Conservation (phyloP, 2,888 invertebrate species). For the Cabera pusaria region DNA sequence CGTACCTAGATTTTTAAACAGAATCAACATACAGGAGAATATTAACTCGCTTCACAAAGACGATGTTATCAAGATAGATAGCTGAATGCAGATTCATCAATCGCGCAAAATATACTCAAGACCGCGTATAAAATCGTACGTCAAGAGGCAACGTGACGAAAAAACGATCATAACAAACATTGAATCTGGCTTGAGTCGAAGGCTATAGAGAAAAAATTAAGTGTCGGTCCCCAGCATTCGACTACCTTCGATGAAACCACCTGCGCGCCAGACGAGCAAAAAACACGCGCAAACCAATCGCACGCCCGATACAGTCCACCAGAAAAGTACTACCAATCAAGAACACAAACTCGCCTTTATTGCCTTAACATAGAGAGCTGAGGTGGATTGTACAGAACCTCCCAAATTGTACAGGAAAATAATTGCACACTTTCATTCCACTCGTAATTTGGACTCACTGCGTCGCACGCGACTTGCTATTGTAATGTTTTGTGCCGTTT, state of each 20-base stretch:
- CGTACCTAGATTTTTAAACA: too few relatives aligned
- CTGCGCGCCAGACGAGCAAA: slow-evolving; percentile 72
- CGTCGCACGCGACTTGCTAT: slow-evolving; percentile 37
- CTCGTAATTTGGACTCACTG: slow-evolving; percentile 37
- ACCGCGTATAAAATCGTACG: slow-evolving; percentile 24
- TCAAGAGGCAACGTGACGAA: slow-evolving; percentile 43
- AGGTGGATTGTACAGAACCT: slow-evolving; percentile 15
- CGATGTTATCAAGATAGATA: too few relatives aligned
- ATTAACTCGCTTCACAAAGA: too few relatives aligned
- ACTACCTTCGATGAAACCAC: slow-evolving; percentile 51
- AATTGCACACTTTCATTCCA: slow-evolving; percentile 48
- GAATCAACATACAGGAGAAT: too few relatives aligned
- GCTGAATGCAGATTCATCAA: too few relatives aligned
- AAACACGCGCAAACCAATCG: slow-evolving; percentile 60
- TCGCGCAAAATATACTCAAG: too few relatives aligned
- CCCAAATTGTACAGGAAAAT: slow-evolving; percentile 48
- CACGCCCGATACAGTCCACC: slow-evolving; percentile 31
- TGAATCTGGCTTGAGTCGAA: slow-evolving; percentile 49
- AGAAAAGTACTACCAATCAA: slow-evolving; percentile 17
- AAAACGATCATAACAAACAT: slow-evolving; percentile 62
- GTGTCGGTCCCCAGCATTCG: slow-evolving; percentile 43
- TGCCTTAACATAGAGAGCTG: slow-evolving; percentile 4
- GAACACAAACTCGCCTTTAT: slow-evolving; percentile 27
- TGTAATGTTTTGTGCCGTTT: slow-evolving; percentile 35
- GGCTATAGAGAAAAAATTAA: slow-evolving; percentile 55